Evolutionary conservation across 2,888 invertebrate species (phyloP).

Genomic region (Aproaerema taeniolella): DNA sequence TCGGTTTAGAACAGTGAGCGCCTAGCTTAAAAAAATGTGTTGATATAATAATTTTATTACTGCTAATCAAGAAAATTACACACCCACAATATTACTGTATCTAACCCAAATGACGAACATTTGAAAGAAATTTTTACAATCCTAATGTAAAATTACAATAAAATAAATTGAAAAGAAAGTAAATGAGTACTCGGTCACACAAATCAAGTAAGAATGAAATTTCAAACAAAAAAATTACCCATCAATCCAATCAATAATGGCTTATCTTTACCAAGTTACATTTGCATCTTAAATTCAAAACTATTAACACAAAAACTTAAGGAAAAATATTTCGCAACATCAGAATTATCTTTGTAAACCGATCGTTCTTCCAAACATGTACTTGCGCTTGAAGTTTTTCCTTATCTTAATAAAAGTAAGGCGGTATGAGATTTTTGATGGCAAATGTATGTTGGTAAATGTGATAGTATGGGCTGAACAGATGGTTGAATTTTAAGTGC

Average conservation of each 20-base stretch:
- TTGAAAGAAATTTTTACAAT: too few relatives aligned
- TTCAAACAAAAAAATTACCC: not conserved
- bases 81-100: too few relatives aligned
- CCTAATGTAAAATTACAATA: slow-evolving; percentile 3
- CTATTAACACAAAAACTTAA: not conserved
- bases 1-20: too few relatives aligned
- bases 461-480: not conserved
- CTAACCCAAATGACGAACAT: too few relatives aligned
- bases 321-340: too few relatives aligned
- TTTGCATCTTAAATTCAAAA: not conserved
- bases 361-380: too few relatives aligned
- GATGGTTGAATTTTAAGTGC: slow-evolving; percentile 5
- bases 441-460: not conserved
- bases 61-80: too few relatives aligned
- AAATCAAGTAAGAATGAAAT: not conserved
- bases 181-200: not conserved
- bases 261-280: not conserved
- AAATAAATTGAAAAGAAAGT: slow-evolving; percentile 8
- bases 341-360: too few relatives aligned
- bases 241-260: not conserved
- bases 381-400: too few relatives aligned
- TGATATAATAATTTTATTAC: too few relatives aligned
- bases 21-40: too few relatives aligned
- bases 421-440: not conserved
- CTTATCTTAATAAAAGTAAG: not conserved